Percentiles rank a stretch among this genome's conserved stretches.
These are phyloP conservation scores for Drosophila vallismaia DNA, from an alignment of 2,888 invertebrate genomes.

Conservation along the genomic window DNA sequence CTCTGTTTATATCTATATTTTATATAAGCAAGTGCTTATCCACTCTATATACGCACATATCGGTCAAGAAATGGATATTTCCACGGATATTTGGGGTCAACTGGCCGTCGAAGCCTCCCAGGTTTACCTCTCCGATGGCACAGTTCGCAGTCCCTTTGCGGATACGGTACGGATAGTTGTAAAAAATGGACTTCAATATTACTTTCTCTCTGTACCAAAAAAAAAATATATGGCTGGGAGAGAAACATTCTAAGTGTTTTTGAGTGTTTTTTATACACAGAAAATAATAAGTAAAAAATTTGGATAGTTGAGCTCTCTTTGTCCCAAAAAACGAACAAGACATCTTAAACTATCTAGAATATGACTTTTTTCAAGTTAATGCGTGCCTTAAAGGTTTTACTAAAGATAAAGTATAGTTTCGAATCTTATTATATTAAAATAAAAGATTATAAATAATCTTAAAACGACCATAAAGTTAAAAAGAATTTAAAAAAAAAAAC, in stretches of 20 bases:
- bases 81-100: conserved; percentile 94
- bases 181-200: not conserved
- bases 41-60: conserved; percentile 34
- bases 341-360: not conserved
- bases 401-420: too few relatives aligned
- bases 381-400: too few relatives aligned
- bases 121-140: conserved; percentile 92
- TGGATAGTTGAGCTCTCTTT: not conserved
- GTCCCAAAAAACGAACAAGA: not conserved
- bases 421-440: too few relatives aligned
- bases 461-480: too few relatives aligned
- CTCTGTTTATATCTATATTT: conserved; percentile 49
- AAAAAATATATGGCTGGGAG: conserved; percentile 17
- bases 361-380: too few relatives aligned
- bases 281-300: not conserved
- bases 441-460: too few relatives aligned
- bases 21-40: conserved; percentile 66
- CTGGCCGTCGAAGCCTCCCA: conserved; percentile 94
- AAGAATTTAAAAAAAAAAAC: too few relatives aligned
- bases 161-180: conserved; percentile 88
- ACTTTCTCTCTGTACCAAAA: not conserved
- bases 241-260: conserved; percentile 1
- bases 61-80: conserved; percentile 86
- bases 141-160: conserved; percentile 92
- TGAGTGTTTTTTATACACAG: not conserved